Conservation (phyloP, 2,797 vertebrate genomes). For the Iguana delicatissima region DNA sequence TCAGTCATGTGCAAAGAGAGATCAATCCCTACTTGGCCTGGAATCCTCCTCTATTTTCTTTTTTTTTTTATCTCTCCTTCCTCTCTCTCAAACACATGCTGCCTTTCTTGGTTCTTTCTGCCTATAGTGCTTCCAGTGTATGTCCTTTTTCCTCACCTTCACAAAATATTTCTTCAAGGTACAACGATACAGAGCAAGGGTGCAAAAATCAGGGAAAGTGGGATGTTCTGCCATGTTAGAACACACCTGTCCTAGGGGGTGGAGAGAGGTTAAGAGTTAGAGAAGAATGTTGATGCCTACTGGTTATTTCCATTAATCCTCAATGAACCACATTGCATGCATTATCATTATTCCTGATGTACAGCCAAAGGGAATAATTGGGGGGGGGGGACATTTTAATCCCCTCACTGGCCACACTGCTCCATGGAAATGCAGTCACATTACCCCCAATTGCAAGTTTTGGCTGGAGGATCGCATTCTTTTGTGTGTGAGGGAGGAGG, state of each 20-base stretch:
- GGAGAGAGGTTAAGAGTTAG: slow-evolving; percentile 45
- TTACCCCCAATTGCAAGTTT: no score
- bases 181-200: slow-evolving; percentile 71
- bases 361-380: no score
- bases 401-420: no score
- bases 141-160: slow-evolving; percentile 67
- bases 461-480: no score
- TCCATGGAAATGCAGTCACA: no score
- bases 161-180: slow-evolving; percentile 63
- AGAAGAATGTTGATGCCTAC: background rate
- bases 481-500: no score
- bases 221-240: slow-evolving; percentile 36
- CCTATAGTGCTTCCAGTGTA: background rate
- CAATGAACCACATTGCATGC: no score
- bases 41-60: background rate
- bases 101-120: slow-evolving; percentile 14
- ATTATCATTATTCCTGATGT: no score
- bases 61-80: background rate
- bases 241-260: slow-evolving; percentile 66
- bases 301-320: background rate
- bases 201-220: slow-evolving; percentile 66
- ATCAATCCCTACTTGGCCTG: background rate
- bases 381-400: no score
- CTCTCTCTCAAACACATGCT: background rate
- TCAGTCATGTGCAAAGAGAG: no score